Percentiles rank a stretch among this genome's conserved stretches.
phyloP scores from a whole-genome alignment of 2,797 vertebrate species.

The Dendrocincla tyrannina region DNA sequence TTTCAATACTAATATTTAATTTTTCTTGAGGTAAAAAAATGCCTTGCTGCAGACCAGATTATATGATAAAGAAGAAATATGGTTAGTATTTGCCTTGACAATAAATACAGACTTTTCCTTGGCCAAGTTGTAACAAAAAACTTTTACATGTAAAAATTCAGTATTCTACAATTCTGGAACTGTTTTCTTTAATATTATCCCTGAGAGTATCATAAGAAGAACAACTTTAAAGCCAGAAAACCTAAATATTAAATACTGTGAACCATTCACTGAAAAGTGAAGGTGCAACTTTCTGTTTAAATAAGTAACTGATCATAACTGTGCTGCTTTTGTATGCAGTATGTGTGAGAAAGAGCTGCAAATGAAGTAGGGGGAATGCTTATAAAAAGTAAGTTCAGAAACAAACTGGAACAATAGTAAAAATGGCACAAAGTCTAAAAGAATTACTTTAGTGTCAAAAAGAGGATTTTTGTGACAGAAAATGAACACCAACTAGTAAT shows the following conservation, averaged over 20 bases:
- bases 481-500: background rate
- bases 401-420: background rate
- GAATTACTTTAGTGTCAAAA: background rate
- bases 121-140: background rate
- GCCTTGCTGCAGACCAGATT: background rate
- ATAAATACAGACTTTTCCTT: background rate
- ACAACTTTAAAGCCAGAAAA: background rate
- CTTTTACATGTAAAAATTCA: background rate
- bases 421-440: background rate
- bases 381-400: background rate
- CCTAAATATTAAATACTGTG: background rate
- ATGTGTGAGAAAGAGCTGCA: background rate
- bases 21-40: background rate
- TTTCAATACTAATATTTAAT: background rate
- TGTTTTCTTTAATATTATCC: background rate
- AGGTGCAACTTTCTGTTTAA: background rate
- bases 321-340: background rate
- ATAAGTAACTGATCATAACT: background rate
- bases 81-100: background rate
- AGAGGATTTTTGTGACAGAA: background rate
- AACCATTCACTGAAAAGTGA: background rate
- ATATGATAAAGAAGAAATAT: background rate
- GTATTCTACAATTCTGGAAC: background rate
- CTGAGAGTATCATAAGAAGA: background rate
- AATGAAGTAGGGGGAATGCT: background rate